Evolutionary conservation across 2,113 vertebrate species (phyloP), one percentile per base, ranked within the genome.

Genomic region (Macrotus californicus): DNA sequence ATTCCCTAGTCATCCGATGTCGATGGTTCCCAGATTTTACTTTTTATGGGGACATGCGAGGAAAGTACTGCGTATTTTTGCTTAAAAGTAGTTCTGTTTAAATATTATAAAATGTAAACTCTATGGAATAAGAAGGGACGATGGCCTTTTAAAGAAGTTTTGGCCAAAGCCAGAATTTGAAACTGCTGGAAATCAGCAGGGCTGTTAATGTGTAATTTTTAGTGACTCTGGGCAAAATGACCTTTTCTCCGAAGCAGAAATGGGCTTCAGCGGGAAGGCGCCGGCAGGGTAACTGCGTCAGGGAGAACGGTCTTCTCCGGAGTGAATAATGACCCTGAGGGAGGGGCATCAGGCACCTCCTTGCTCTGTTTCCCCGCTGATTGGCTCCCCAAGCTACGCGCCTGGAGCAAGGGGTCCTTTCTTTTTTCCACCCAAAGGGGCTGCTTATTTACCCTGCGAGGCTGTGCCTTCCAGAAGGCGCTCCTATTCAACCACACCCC

Each of bases 141-240:
- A 73, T 75, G 72, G 73, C 93, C 97, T 96, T 96, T 96, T 96
- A 36, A 96, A 97, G 96, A 96, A 90, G 70, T 92, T 76, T 87
- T 81, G 79, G 77, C 61, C 81, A 92, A 96, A 96, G 91, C 83
- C 77, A 76, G 83, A 67, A 7, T 92, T 81, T 72, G 83, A 92
- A 94, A 75, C 61, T 46, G 54, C 54, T 91, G 85, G 92, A 94
- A 93, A 92, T 22, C 66, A 26, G 86, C 41, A 34, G 66, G 92
- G 52, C 80, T 84, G 56, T 73, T 79, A 54, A 93, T 19, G 5
- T 85, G 93, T 76, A 81, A 56, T 94, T 90, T 89, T 92, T 73
- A 96, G 77, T 0, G 59, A 87, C 87, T 91, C 80, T 0, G 59
- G 48, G 94, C 82, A 70, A 87, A 93, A 66, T n/a, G 80, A 94